phyloP scores from a whole-genome alignment of 1,140 invertebrate genomes.

The Periplaneta americana region DNA sequence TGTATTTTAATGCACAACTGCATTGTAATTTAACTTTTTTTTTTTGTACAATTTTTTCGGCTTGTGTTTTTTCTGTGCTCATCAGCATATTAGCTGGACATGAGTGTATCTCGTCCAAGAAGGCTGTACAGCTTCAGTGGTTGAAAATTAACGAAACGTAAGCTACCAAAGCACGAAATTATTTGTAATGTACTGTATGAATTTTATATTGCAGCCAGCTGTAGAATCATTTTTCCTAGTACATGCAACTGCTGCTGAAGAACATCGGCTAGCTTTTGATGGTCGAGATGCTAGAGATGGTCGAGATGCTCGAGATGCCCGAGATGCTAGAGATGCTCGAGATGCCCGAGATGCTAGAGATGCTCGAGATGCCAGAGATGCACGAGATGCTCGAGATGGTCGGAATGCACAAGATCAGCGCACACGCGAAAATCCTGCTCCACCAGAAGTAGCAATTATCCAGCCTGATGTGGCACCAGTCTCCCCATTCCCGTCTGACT shows the following conservation, averaged over 20 bases:
- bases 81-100: too few relatives aligned
- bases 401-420: background rate
- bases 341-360: background rate
- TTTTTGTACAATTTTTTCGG: too few relatives aligned
- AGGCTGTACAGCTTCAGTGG: too few relatives aligned
- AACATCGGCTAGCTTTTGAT: conserved; percentile 1
- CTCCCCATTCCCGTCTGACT: background rate
- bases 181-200: too few relatives aligned
- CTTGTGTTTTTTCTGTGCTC: too few relatives aligned
- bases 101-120: too few relatives aligned
- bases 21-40: too few relatives aligned
- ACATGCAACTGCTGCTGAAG: conserved; percentile 55
- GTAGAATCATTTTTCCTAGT: conserved; percentile 91
- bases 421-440: background rate
- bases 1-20: too few relatives aligned
- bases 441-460: background rate
- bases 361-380: background rate
- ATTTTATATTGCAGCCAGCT: conserved; percentile 60
- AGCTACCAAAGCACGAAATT: too few relatives aligned
- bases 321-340: background rate
- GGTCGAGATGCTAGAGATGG: background rate
- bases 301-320: background rate
- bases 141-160: too few relatives aligned
- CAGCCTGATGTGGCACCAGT: conserved; percentile 6
- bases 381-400: background rate